Base-by-base conservation (phyloP, 2,888 invertebrate species). In the Ctenicera cuprea region DNA sequence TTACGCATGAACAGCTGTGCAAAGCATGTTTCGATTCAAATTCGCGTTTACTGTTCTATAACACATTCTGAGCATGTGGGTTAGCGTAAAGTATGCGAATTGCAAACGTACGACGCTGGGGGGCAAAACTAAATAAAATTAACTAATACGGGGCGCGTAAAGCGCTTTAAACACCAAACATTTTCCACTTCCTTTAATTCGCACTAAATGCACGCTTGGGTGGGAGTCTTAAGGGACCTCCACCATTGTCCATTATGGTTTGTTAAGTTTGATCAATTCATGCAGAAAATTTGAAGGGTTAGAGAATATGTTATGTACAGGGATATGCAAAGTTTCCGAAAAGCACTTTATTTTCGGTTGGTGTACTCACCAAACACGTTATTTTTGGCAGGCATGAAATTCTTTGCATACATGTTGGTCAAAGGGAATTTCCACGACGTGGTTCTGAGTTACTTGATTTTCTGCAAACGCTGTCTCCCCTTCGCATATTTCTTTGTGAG, bases 1-100 rank as follows among this genome's bases (percentile, higher is more conserved):
- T 74, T 74, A 75, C 74, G 73, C 71, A 66, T 64, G 76, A 77
- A 74, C 77, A 76, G 73, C 77, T 75, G 75, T 59, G 65, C 57
- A 67, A 67, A 69, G 63, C 62, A 54, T 73, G 62, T 73, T 73
- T 67, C 52, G 54, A 50, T 71, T 43, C 38, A 71, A 71, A 66
- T 71, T 71, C 30, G 70, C 52, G 71, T 64, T 71, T 54, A 64
- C 57, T 59, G 50, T 45, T 66, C 41, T 57, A 45, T 66, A 67
- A 62, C 54, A 61, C 65, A 71, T 66, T 59, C 43, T 57, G 50
- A 37, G 63, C 48, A 69, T 57, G 59, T 50, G 50, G 38, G 65
- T n/a, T 11, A 14, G 54, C 18, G 41, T 64, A 54, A 59, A 71
- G 37, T 63, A 65, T 50, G 45, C 48, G 8, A 68, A 33, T 5